Percentiles rank a stretch among this genome's conserved stretches.
phyloP scores from a whole-genome alignment of 2,113 vertebrate species.

The Rana temporaria region DNA sequence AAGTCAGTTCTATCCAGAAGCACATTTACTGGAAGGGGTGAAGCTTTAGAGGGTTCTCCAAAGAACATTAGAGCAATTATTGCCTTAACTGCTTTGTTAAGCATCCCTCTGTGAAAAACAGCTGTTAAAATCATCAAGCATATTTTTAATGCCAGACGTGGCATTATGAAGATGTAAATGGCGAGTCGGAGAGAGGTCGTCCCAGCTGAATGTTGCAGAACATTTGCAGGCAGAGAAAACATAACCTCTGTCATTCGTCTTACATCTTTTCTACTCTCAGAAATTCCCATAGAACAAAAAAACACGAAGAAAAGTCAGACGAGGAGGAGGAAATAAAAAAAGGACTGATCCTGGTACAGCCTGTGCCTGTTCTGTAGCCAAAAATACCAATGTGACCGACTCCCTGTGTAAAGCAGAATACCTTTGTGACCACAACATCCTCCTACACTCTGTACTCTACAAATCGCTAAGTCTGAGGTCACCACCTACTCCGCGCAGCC shows the following conservation, averaged over 20 bases:
- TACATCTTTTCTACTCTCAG: background rate
- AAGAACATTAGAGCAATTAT: constrained; percentile 9
- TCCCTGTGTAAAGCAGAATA: background rate
- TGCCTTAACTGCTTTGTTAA: constrained; percentile 29
- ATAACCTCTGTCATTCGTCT: background rate
- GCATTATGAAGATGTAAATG: background rate
- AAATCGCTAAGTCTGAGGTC: background rate
- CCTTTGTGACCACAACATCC: constrained; percentile 10
- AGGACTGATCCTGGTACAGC: background rate
- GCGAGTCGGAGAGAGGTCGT: background rate
- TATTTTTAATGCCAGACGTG: constrained; percentile 1
- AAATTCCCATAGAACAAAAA: too few species aligned
- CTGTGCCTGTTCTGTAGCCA: background rate
- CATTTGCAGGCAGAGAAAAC: background rate
- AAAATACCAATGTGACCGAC: background rate
- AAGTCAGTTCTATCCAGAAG: too few species aligned
- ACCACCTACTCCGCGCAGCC: background rate
- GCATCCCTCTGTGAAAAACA: constrained; percentile 28
- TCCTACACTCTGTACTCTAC: background rate
- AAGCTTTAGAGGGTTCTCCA: background rate
- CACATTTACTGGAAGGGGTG: background rate
- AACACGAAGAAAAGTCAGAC: too few species aligned
- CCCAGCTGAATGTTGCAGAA: background rate
- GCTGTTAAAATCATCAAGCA: background rate
- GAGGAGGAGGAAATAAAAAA: too few species aligned